These are phyloP conservation scores for Nyctereutes procyonoides DNA, from an alignment of 2,113 vertebrate species.

Conservation along the genomic window DNA sequence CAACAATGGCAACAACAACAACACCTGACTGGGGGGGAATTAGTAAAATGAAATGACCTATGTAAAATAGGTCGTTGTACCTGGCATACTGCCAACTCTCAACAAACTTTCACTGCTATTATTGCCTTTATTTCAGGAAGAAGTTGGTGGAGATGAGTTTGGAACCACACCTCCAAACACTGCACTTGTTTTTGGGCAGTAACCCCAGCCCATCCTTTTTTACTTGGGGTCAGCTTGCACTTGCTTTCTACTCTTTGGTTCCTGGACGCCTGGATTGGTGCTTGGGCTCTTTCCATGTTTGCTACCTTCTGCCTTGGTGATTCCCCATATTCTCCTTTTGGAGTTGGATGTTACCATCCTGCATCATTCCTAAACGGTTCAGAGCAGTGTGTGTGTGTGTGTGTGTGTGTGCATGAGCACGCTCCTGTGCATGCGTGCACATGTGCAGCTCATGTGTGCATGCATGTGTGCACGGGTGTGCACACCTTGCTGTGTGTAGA, in stretches of 20 bases:
- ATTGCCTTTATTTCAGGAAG: neutral
- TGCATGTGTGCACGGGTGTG: neutral
- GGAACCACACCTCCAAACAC: neutral
- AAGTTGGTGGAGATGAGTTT: neutral
- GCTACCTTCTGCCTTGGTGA: neutral
- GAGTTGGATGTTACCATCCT: neutral
- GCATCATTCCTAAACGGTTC: neutral
- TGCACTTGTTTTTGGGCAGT: neutral
- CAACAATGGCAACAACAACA: neutral
- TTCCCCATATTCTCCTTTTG: neutral
- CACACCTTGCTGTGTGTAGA: too few species aligned
- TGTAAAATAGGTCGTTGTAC: neutral
- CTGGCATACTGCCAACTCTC: neutral
- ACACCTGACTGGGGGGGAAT: neutral
- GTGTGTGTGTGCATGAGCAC: neutral
- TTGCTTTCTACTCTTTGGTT: neutral
- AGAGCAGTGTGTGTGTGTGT: neutral
- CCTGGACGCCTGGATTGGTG: neutral
- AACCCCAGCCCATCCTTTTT: neutral
- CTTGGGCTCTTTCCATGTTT: neutral
- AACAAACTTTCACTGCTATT: neutral
- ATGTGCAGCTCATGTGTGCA: neutral
- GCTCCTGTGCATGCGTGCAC: neutral
- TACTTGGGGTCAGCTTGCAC: neutral
- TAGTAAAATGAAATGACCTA: neutral